Percentiles rank a stretch among this genome's conserved stretches.
Evolutionary conservation across 2,113 vertebrate species (phyloP).

Genomic region (Pyrgilauda ruficollis): DNA sequence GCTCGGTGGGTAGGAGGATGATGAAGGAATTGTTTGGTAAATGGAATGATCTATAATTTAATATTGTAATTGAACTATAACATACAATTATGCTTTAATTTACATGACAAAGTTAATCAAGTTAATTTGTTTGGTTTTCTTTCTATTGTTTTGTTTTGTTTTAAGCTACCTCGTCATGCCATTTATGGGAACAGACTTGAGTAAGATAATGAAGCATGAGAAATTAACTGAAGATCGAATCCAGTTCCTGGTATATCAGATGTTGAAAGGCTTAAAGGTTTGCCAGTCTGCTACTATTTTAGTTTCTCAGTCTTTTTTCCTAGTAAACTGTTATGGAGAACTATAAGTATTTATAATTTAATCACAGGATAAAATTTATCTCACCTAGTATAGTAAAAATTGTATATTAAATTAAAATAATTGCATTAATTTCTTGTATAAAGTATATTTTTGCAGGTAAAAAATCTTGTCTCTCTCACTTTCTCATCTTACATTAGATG

Average conservation of each 20-base stretch:
- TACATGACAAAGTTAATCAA: not conserved
- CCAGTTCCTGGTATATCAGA: constrained; percentile 95
- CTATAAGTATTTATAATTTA: not conserved
- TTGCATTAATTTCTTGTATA: not conserved
- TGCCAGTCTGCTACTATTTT: constrained; percentile 1
- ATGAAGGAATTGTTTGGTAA: not conserved
- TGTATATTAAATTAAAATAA: not conserved
- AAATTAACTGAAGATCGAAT: constrained; percentile 89
- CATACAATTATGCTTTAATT: not conserved
- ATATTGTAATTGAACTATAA: not conserved
- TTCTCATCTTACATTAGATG: not conserved
- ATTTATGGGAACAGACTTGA: constrained; percentile 83
- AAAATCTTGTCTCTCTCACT: not conserved
- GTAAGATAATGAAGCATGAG: constrained; percentile 85
- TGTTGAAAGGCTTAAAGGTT: constrained; percentile 93
- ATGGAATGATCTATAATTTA: not conserved
- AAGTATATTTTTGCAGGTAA: not conserved
- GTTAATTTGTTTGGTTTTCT: not conserved
- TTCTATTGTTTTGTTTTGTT: not conserved
- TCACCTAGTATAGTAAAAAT: not conserved
- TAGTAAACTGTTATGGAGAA: not conserved
- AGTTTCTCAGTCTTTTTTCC: not conserved
- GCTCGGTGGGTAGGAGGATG: not conserved
- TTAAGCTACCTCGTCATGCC: constrained; percentile 83
- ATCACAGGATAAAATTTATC: not conserved